Evolutionary conservation across 2,113 vertebrate species (phyloP).

Genomic region (Crotalus helleri): DNA sequence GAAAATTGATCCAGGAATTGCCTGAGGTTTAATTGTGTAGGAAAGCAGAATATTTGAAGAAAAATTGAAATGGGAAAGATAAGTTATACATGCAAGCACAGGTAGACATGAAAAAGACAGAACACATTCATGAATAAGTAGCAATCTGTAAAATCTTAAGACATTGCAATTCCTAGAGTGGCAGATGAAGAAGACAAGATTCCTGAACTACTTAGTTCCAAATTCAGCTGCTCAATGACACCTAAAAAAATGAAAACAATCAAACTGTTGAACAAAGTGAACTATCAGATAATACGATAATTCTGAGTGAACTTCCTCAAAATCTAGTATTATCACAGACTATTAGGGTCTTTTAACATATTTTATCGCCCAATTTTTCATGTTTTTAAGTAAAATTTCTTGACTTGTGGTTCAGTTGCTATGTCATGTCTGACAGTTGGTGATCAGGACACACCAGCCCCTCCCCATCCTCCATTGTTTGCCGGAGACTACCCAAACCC

Average conservation of each 20-base stretch:
- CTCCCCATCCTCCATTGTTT: neutral
- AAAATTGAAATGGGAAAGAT: neutral
- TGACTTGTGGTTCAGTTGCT: neutral
- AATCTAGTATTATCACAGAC: neutral
- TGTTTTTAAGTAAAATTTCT: neutral
- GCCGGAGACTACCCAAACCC: neutral
- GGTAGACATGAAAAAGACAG: neutral
- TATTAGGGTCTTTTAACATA: neutral
- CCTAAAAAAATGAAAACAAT: neutral
- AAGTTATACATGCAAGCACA: neutral
- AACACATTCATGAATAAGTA: neutral
- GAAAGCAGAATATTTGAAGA: neutral
- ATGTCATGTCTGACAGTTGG: neutral
- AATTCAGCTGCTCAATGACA: neutral
- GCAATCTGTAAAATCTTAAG: neutral
- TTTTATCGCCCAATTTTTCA: neutral
- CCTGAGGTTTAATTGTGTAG: neutral
- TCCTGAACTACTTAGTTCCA: neutral
- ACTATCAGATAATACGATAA: neutral
- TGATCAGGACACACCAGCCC: neutral
- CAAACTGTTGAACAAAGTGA: neutral
- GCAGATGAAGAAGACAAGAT: neutral
- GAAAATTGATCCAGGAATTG: neutral
- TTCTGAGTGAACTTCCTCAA: neutral
- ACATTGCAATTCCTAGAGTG: neutral